Evolutionary conservation across 2,888 invertebrate species (phyloP), one percentile per base, ranked within the genome.

Genomic region (Meteorus cinctellus): DNA sequence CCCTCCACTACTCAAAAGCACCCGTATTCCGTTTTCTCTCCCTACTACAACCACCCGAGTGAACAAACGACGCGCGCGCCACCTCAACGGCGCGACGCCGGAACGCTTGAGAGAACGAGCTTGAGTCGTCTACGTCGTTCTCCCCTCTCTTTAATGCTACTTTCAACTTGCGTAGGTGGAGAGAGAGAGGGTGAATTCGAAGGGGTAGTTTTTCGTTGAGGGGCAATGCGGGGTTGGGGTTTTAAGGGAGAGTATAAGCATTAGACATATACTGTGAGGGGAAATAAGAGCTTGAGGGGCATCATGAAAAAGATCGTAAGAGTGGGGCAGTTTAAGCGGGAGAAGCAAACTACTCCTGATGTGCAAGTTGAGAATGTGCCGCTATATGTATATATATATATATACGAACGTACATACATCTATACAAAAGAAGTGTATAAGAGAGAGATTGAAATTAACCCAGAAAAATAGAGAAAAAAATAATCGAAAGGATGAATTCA

Each of bases 141-240:
- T 60, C 82, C 59, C 79, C 74, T 69, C 78, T 78, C 68, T 75
- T 75, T 71, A 55, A 55, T 55, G 29, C 34, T 69, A 55, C 69
- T 55, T 55, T 55, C 69, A 55, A 31, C 69, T 59, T 63, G 75
- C 71, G 51, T 72, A 75, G 36, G 75, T 51, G 63, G 62, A 60
- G 67, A 51, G 67, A 51, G 62, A 62, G 62, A 16, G 55, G 48
- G 48, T 48, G 48, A 48, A 14, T 16, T 16, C 16, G 16, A n/a
- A 48, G 48, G 55, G 55, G 55, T 55, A 55, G 55, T 55, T 55
- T 55, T 55, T 55, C 55, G 55, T 55, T 8, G 55, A n/a, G n/a
- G 19, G 19, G 55, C 19, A 19, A 10, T 8, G 55, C 55, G 55
- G 55, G 55, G 19, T 24, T 8, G 55, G 19, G 24, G 10, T 55